Base-by-base conservation (phyloP, 1,140 invertebrate species). In the Zaprionus ornatus region DNA sequence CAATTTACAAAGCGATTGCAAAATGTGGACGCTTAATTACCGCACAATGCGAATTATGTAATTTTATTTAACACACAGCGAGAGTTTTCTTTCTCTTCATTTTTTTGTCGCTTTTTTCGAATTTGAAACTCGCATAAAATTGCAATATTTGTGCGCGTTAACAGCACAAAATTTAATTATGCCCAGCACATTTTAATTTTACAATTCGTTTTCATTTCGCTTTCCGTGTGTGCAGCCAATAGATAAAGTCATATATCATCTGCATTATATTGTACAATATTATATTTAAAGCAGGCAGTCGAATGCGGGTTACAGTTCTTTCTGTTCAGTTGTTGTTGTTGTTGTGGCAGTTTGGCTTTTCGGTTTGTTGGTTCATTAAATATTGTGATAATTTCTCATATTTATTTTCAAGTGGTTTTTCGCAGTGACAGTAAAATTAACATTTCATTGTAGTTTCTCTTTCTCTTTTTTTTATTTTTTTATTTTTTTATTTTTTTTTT, bases 381-480 rank as follows among this genome's bases (percentile, higher is more conserved):
- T 90, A 90, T 90, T 85, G 81, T 80, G 85, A 90, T 90, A 90
- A 90, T 90, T 90, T 90, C 75, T 70, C 79, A 90, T 85, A 90
- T 90, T 90, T 90, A 85, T 90, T 90, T 88, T 79, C 80, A 88
- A 90, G 80, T 84, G 85, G 78, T 81, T 85, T 90, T 63, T 3
- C 57, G 45, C 78, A 79, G 48, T 84, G 81, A 76, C 85, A 90
- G 68, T 78, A 62, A 68, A 82, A 79, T 80, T 74, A 63, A 74
- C 67, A 87, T 80, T 74, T 75, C 15, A 68, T 65, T 71, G 37
- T 7, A 6, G 37, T 15, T 6, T 15, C 0, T 56, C 13, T 32
- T 62, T 63, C 35, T 32, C 40, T 35, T 21, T 12, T 50, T 9
- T 27, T 25, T 29, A 48, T 4, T 61, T 37, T 23, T 37, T 6